Percentiles rank a stretch among this genome's conserved stretches.
Evolutionary conservation across 2,797 vertebrate genomes (phyloP).

Genomic region (Linurgus olivaceus): DNA sequence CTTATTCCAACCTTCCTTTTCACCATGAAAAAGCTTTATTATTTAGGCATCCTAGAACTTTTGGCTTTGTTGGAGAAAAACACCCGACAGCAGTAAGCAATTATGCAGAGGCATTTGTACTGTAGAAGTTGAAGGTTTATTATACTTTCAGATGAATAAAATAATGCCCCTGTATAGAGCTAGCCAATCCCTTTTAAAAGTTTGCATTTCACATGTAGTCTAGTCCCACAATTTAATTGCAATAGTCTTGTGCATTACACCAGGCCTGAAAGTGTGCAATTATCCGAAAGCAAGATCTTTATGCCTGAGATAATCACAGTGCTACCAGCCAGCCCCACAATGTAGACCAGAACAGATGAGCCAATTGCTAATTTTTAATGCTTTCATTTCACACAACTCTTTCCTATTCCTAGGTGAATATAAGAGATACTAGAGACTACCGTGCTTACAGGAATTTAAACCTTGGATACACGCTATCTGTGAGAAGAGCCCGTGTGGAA

Average conservation of each 20-base stretch:
- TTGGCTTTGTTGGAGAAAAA: not conserved
- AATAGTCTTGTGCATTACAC: not conserved
- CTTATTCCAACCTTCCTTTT: not conserved
- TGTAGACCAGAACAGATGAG: not conserved
- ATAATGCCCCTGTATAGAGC: not conserved
- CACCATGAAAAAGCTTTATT: not conserved
- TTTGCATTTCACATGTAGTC: conserved; percentile 43
- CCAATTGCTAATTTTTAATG: not conserved
- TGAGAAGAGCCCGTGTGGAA: not conserved
- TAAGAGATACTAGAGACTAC: not conserved
- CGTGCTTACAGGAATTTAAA: not conserved
- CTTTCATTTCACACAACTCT: not conserved
- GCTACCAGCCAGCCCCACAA: not conserved
- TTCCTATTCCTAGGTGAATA: not conserved
- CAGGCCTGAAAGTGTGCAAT: conserved; percentile 27
- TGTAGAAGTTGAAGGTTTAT: conserved; percentile 8
- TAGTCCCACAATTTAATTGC: conserved; percentile 15
- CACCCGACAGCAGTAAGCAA: not conserved
- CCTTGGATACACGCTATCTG: not conserved
- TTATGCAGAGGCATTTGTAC: not conserved
- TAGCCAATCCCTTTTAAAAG: conserved; percentile 16
- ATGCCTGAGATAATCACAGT: conserved; percentile 14
- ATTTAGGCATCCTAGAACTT: not conserved
- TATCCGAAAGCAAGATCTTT: conserved; percentile 40
- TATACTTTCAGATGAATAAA: conserved; percentile 30